Base-by-base conservation (phyloP, 30 jellyfish, hydroid and myxozoan genomes). In the Nemopilema nomurai region DNA sequence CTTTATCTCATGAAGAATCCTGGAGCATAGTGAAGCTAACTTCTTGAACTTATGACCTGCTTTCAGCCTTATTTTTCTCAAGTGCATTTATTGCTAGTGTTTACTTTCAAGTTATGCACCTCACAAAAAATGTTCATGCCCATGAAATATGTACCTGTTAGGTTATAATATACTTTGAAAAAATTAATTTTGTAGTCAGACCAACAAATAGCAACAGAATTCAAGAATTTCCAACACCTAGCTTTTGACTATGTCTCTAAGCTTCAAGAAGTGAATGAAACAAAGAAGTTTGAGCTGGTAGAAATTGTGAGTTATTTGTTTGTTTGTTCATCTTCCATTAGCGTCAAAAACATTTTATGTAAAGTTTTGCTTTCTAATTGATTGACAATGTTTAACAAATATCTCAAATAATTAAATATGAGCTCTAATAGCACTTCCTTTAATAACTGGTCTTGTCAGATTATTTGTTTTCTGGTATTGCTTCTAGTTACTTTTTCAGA, bases 271-370 rank as follows among this genome's bases (percentile, higher is more conserved):
- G 97, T 95, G 16, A 95, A 95, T 71, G 99, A 95, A 74, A 86
- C 92, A 62, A 95, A 95, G 91, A 95, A 95, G 80, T 95, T 95
- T 95, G 99, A 95, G 68, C 79, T 95, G n/a, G 98, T 95, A 22
- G 99, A 95, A 77, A 95, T 95, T 67, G 99, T 95, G 65, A 76
- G 99, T 95, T 18, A 18, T 64, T 0, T 22, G 7, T 63, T 0
- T 83, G 17, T 24, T 28, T 72, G 16, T n/a, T 49, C 6, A 33
- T 41, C 19, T 6, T 33, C n/a, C n/a, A n/a, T n/a, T n/a, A n/a
- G n/a, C n/a, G n/a, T n/a, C n/a, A n/a, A n/a, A n/a, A n/a, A 8
- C 83, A 0, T 23, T 24, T 52, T 50, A 27, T 75, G 21, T 75
- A 18, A 0, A 23, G 8, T 13, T 23, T 19, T 16, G 22, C 4